A percentile compares a stretch with the other conserved stretches of the same genome.
phyloP scores from a whole-genome alignment of 1,140 invertebrate genomes.

The Stratiolaelaps scimitus region DNA sequence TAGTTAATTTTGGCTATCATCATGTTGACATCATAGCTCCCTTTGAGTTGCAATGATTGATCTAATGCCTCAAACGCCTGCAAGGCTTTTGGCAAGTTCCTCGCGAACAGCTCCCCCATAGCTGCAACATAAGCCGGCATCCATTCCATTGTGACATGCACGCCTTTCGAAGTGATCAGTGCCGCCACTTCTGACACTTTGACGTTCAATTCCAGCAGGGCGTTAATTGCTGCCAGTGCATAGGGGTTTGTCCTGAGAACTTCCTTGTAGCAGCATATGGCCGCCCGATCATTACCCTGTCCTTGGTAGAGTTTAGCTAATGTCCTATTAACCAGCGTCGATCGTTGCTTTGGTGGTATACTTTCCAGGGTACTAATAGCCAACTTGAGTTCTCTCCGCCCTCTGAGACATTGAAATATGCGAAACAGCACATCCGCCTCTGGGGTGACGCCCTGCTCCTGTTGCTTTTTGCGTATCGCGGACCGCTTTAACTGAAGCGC shows the following conservation, averaged over 20 bases:
- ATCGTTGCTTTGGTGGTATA: slow-evolving; percentile 55
- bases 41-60: background rate
- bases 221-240: slow-evolving; percentile 55
- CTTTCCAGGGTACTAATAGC: slow-evolving; percentile 45
- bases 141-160: slow-evolving; percentile 22
- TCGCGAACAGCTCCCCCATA: background rate
- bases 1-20: slow-evolving; percentile 22
- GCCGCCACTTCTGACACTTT: slow-evolving; percentile 52
- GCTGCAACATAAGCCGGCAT: slow-evolving; percentile 19
- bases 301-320: slow-evolving; percentile 57
- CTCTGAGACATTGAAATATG: slow-evolving; percentile 17
- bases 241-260: slow-evolving; percentile 60
- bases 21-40: slow-evolving; percentile 3
- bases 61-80: background rate
- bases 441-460: background rate
- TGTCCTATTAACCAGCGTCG: slow-evolving; percentile 56
- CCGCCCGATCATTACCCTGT: slow-evolving; percentile 56
- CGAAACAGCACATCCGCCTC: slow-evolving; percentile 1
- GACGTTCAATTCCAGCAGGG: slow-evolving; percentile 53
- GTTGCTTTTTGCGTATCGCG: background rate
- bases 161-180: slow-evolving; percentile 13
- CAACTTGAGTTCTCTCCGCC: background rate
- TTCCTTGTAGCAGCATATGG: slow-evolving; percentile 59
- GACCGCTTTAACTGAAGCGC: slow-evolving; percentile 18
- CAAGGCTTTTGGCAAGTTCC: slow-evolving; percentile 2